Evolutionary conservation across 2,888 invertebrate species (phyloP).

Genomic region (Dioctria linearis): DNA sequence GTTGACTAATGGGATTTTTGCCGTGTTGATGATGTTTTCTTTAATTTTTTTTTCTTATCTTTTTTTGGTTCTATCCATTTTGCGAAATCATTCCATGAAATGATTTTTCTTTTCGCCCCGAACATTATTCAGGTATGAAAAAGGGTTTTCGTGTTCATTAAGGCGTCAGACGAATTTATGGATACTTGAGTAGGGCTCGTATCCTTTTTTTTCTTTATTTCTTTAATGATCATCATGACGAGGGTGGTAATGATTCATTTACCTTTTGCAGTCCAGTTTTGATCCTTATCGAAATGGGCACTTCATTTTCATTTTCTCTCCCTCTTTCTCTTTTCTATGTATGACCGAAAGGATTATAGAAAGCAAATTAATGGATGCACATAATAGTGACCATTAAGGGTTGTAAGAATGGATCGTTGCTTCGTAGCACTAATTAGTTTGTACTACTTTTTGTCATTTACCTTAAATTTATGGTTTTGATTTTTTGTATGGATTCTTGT

Average conservation of each 20-base stretch:
- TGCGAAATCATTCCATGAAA: constrained; percentile 14
- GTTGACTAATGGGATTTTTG: not conserved
- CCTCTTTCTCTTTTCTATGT: too few relatives aligned
- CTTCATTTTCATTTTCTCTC: not conserved
- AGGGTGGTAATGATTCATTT: constrained; percentile 34
- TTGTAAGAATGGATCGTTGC: not conserved
- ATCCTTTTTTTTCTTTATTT: not conserved
- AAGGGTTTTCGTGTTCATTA: constrained; percentile 34
- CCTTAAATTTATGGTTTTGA: too few relatives aligned
- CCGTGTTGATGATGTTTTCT: not conserved
- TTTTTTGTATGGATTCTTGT: not conserved
- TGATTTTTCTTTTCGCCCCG: not conserved
- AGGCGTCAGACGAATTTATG: constrained; percentile 42
- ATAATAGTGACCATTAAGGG: not conserved
- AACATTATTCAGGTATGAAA: constrained; percentile 6
- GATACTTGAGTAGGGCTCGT: constrained; percentile 31
- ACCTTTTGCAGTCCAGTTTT: not conserved
- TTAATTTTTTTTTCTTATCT: not conserved
- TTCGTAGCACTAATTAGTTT: not conserved
- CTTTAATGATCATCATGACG: constrained; percentile 21
- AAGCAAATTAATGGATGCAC: constrained; percentile 5
- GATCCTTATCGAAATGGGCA: constrained; percentile 24
- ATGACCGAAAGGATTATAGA: constrained; percentile 14
- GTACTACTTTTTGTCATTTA: not conserved
- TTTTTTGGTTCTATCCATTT: not conserved